Evolutionary conservation across 2,888 invertebrate genomes (phyloP).

Genomic region (Drosophila anceps): DNA sequence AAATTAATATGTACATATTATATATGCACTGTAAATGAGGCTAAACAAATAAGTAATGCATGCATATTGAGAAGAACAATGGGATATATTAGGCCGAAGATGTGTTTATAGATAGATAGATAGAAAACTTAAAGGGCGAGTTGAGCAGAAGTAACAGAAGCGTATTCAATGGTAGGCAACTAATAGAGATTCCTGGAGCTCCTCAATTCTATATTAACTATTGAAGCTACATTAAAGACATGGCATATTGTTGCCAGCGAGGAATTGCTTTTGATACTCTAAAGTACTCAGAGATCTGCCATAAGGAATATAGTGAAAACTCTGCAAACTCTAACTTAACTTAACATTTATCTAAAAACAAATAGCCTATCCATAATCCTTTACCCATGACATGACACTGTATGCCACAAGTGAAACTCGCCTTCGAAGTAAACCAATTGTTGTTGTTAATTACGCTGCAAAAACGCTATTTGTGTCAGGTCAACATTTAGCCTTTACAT

Average conservation of each 20-base stretch:
- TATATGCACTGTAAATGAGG: slow-evolving; percentile 56
- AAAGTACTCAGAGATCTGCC: too few species aligned
- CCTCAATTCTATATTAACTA: neutral
- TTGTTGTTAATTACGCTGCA: neutral
- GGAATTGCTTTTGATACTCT: neutral
- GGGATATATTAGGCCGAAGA: neutral
- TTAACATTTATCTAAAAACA: too few species aligned
- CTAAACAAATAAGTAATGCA: slow-evolving; percentile 37
- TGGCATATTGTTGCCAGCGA: neutral
- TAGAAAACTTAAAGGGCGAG: neutral
- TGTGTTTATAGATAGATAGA: slow-evolving; percentile 3
- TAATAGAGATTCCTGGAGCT: neutral
- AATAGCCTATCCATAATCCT: neutral
- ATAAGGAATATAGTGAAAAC: too few species aligned
- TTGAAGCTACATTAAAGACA: neutral
- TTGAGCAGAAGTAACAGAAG: neutral
- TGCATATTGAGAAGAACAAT: slow-evolving; percentile 9
- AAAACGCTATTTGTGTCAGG: neutral
- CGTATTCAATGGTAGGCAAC: neutral
- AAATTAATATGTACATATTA: slow-evolving; percentile 66
- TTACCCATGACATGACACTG: neutral
- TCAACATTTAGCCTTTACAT: slow-evolving; percentile 20
- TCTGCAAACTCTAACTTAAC: too few species aligned
- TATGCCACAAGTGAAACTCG: neutral
- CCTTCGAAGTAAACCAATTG: neutral